Percentiles rank a stretch among this genome's conserved stretches.
Conservation (phyloP, 2,888 invertebrate species). For the Myopa testacea region DNA sequence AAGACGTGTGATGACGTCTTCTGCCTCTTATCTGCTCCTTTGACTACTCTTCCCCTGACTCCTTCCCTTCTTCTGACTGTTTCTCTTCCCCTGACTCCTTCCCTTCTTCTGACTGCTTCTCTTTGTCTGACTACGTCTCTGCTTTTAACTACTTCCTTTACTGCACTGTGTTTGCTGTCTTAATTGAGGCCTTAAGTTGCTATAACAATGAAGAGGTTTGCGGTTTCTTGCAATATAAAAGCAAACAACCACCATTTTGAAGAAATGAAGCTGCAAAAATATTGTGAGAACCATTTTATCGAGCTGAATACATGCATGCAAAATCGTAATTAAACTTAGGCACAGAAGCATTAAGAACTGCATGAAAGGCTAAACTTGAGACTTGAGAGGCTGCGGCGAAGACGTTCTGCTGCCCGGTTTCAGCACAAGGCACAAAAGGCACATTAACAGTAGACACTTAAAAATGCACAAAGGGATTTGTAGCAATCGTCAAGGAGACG, state of each 20-base stretch:
- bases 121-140: background rate
- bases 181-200: background rate
- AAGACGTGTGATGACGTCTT: too few relatives aligned
- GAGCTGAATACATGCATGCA: background rate
- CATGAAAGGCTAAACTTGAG: background rate
- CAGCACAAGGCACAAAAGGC: constrained; percentile 9
- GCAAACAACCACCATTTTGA: background rate
- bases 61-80: background rate
- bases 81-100: background rate
- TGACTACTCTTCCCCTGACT: too few relatives aligned
- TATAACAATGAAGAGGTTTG: background rate
- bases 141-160: background rate
- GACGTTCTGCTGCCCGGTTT: background rate
- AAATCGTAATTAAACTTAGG: background rate
- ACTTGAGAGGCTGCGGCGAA: background rate
- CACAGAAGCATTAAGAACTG: background rate
- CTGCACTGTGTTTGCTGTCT: background rate
- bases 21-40: too few relatives aligned
- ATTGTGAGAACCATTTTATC: background rate
- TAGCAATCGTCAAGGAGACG: constrained; percentile 18
- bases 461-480: constrained; percentile 14
- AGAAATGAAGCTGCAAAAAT: background rate
- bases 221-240: background rate
- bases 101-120: background rate
- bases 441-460: constrained; percentile 17